Conservation (phyloP, 2,797 vertebrate species). For the Prionace glauca region DNA sequence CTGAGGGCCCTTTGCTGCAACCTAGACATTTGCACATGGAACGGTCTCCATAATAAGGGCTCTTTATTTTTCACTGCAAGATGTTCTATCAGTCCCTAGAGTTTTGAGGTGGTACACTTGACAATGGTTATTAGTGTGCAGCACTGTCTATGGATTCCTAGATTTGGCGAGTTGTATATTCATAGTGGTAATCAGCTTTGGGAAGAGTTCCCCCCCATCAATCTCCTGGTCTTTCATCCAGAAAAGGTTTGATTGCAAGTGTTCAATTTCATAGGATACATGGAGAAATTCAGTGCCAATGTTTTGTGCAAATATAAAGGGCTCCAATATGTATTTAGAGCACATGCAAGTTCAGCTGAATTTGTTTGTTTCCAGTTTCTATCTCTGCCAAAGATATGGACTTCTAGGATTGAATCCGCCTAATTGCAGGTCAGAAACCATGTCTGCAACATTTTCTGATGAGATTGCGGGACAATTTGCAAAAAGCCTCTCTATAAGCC, state of each 20-base stretch:
- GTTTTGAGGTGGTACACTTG: not conserved
- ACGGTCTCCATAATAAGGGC: not conserved
- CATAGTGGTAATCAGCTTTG: not conserved
- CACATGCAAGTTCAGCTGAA: not conserved
- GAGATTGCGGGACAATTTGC: not conserved
- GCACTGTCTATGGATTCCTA: not conserved
- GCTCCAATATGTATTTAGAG: not conserved
- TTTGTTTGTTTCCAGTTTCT: not conserved
- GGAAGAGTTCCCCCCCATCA: not conserved
- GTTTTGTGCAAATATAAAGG: not conserved
- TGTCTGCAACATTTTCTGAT: not conserved
- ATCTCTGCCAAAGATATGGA: not conserved
- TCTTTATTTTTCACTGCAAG: not conserved
- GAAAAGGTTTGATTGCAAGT: not conserved
- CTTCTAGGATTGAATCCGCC: not conserved
- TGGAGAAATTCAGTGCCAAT: not conserved
- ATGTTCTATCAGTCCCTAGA: not conserved
- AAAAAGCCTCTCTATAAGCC: not conserved
- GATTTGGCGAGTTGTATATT: not conserved
- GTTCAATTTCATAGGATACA: not conserved
- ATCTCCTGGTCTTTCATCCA: not conserved
- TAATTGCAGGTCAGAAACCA: not conserved
- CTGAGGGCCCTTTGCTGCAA: not conserved
- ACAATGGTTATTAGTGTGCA: not conserved
- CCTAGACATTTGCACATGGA: not conserved